A percentile compares a stretch with the other conserved stretches of the same genome.
Conservation (phyloP, 2,113 vertebrate genomes). For the Ammospiza caudacuta region DNA sequence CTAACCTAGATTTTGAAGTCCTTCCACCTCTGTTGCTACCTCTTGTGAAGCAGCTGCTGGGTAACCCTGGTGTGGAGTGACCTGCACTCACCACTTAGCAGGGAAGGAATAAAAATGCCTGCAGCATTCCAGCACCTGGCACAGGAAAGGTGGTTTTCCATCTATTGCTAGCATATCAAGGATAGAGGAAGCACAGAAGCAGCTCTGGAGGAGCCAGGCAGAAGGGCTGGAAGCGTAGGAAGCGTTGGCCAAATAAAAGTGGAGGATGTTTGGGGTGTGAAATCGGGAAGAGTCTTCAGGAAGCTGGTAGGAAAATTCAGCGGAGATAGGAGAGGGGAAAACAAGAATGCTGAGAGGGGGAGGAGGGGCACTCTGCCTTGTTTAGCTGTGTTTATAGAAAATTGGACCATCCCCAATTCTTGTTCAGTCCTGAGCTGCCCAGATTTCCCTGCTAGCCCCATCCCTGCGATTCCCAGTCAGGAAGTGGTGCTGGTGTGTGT, state of each 20-base stretch:
- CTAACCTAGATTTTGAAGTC: neutral
- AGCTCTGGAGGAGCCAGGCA: neutral
- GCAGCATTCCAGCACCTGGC: neutral
- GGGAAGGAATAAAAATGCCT: neutral
- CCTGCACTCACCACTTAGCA: rapidly evolving
- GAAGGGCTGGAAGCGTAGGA: neutral
- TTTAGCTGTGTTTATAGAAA: neutral
- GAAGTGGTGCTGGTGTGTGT: neutral
- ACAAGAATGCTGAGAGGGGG: neutral
- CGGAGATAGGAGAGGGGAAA: slow-evolving; percentile 28
- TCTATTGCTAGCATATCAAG: slow-evolving; percentile 41
- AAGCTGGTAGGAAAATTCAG: slow-evolving; percentile 45
- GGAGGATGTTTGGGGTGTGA: slow-evolving; percentile 67
- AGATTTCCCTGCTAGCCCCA: neutral
- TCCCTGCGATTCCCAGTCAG: neutral
- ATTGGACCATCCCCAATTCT: neutral
- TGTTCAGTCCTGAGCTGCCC: neutral
- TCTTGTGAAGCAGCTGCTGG: neutral
- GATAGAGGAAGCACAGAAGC: neutral
- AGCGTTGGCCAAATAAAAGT: slow-evolving; percentile 20
- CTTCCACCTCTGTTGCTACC: rapidly evolving
- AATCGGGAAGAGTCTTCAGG: slow-evolving; percentile 45
- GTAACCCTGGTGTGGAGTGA: neutral
- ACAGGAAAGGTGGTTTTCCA: neutral
- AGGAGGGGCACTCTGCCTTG: neutral